Evolutionary conservation across 2,888 invertebrate genomes (phyloP).

Genomic region (Sicus ferrugineus): DNA sequence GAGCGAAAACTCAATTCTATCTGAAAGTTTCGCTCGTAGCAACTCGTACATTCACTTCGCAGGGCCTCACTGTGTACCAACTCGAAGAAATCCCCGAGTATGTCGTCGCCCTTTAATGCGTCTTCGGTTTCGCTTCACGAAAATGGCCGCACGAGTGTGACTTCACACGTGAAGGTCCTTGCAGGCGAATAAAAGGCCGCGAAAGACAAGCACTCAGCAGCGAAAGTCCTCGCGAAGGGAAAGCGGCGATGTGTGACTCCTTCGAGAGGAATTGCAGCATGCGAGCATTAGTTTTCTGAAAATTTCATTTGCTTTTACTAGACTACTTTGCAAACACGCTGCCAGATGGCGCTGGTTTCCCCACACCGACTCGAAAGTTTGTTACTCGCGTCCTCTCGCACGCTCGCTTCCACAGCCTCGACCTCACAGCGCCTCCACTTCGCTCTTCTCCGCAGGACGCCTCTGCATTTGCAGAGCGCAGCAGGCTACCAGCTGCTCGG

Average conservation of each 20-base stretch:
- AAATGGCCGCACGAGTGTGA: not conserved
- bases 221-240: not conserved
- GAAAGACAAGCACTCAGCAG: no score
- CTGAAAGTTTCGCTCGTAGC: no score
- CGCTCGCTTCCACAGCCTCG: not conserved
- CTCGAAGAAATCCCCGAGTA: no score
- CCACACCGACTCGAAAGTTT: not conserved
- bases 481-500: not conserved
- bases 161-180: not conserved
- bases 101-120: no score
- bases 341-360: not conserved
- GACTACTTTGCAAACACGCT: not conserved
- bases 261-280: not conserved
- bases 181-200: not conserved
- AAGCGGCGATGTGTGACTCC: not conserved
- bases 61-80: no score
- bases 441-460: not conserved
- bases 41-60: no score
- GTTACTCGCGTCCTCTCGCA: not conserved
- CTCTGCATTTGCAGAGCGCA: not conserved
- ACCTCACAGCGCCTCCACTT: not conserved
- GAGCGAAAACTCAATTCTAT: no score
- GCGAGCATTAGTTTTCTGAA: not conserved
- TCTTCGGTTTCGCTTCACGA: not conserved
- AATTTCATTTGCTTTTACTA: constrained; percentile 4